Evolutionary conservation across 2,797 vertebrate species (phyloP).

Genomic region (Glyptemys insculpta): DNA sequence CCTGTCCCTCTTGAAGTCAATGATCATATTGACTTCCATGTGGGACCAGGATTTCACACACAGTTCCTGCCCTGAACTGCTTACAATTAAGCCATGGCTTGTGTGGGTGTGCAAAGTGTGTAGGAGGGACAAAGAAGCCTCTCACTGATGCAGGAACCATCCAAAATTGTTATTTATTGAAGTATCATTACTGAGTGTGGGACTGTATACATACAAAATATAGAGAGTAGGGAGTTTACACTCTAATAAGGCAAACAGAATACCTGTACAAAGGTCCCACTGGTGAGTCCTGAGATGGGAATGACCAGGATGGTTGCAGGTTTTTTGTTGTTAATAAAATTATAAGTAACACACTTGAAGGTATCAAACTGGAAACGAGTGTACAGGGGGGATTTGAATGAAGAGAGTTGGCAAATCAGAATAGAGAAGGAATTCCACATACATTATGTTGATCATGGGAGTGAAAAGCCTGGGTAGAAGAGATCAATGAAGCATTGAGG

Average conservation of each 20-base stretch:
- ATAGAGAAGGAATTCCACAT: accelerated
- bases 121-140: background rate
- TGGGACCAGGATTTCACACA: background rate
- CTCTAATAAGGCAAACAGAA: background rate
- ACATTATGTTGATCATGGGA: background rate
- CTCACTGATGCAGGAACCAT: background rate
- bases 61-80: background rate
- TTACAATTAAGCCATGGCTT: background rate
- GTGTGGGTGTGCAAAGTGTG: background rate
- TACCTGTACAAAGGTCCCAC: background rate
- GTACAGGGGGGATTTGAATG: background rate
- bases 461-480: background rate
- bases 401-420: background rate
- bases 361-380: background rate
- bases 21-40: background rate
- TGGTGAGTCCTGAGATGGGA: background rate
- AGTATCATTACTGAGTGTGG: background rate
- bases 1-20: background rate
- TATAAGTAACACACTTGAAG: background rate
- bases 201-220: background rate
- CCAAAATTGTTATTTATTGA: background rate
- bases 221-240: background rate
- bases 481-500: background rate
- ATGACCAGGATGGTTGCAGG: background rate
- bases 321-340: background rate